Conservation (phyloP, 2,797 vertebrate genomes). For the Anabacerthia variegaticeps region DNA sequence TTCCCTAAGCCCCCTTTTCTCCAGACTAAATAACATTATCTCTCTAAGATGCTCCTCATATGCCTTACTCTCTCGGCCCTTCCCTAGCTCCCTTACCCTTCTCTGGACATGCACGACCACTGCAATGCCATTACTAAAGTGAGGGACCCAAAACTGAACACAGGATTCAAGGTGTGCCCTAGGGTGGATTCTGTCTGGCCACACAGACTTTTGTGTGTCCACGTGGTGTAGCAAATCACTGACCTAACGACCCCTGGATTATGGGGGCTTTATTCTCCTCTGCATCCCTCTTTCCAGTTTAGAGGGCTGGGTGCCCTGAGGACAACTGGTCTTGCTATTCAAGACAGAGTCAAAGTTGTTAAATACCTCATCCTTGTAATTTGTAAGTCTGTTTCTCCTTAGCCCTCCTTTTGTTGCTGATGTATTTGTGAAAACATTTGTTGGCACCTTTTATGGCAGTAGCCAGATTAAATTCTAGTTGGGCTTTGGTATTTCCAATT, state of each 20-base stretch:
- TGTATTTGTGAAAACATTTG: background rate
- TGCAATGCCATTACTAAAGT: background rate
- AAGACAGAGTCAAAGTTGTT: background rate
- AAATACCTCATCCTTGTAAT: background rate
- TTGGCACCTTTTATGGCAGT: background rate
- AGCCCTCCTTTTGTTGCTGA: background rate
- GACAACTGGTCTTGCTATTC: background rate
- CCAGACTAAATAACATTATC: background rate
- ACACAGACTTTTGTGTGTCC: background rate
- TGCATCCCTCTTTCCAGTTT: background rate
- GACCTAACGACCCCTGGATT: background rate
- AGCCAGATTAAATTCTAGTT: background rate
- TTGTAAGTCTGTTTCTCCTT: background rate
- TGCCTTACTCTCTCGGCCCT: background rate
- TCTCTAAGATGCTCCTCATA: background rate
- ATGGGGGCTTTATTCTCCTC: background rate
- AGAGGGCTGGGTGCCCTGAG: background rate
- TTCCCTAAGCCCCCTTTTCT: background rate
- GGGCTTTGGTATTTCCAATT: background rate
- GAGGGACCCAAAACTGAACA: background rate
- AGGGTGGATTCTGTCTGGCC: background rate
- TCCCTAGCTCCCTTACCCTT: background rate
- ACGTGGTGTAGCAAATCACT: background rate
- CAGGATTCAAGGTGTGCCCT: accelerated
- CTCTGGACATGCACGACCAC: background rate